phyloP scores from a whole-genome alignment of 2,888 invertebrate species.

The Thecocarcelia acutangulata region DNA sequence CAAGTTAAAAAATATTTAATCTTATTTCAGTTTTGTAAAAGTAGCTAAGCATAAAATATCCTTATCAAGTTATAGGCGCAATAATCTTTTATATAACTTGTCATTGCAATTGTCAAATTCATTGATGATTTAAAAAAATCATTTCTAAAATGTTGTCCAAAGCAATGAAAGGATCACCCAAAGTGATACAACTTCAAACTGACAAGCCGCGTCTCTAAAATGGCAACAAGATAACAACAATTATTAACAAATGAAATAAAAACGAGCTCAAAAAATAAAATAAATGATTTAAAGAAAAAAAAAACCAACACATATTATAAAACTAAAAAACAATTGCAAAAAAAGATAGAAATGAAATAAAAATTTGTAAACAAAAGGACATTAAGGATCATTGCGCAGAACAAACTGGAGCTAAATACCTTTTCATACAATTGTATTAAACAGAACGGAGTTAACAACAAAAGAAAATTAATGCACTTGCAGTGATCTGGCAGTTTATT shows the following conservation, averaged over 20 bases:
- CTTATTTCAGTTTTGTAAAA: background rate
- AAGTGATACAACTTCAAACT: constrained; percentile 37
- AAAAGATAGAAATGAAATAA: constrained; percentile 1
- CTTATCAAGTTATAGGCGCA: constrained; percentile 11
- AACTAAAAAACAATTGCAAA: constrained; percentile 41
- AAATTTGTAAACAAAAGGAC: constrained; percentile 49
- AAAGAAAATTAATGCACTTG: constrained; percentile 62
- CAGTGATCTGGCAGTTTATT: constrained; percentile 66
- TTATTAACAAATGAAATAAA: constrained; percentile 48
- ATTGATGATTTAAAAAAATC: constrained; percentile 3
- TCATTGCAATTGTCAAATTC: constrained; percentile 29
- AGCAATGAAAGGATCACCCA: constrained; percentile 22
- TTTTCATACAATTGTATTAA: constrained; percentile 20
- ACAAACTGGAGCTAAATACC: constrained; percentile 23
- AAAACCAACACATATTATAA: background rate
- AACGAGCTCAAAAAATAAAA: constrained; percentile 5
- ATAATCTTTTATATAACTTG: constrained; percentile 35
- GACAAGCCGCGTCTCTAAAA: constrained; percentile 32
- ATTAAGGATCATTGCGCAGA: constrained; percentile 53
- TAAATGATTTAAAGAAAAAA: constrained; percentile 11
- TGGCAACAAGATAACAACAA: constrained; percentile 28
- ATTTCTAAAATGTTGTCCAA: background rate
- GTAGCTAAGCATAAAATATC: background rate
- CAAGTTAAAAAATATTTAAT: too few species aligned
- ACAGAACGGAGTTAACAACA: background rate